Percentiles rank a stretch among this genome's conserved stretches.
Conservation (phyloP, 2,888 invertebrate genomes). For the Leptogaster cylindrica region DNA sequence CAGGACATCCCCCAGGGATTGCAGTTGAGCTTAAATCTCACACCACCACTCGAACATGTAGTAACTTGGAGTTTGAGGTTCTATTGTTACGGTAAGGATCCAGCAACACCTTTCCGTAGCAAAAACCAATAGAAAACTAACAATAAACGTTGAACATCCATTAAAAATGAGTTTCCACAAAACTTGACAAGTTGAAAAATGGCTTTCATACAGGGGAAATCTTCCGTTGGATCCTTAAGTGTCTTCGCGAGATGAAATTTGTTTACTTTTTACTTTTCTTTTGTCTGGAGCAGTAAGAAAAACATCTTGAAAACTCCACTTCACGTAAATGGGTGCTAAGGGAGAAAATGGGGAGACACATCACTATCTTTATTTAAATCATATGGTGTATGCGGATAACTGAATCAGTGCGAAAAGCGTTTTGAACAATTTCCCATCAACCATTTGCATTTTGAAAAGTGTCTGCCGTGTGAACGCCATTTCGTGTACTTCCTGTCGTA, state of each 20-base stretch:
- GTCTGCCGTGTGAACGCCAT: slow-evolving; percentile 2
- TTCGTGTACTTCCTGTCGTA: slow-evolving; percentile 1
- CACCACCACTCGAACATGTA: not conserved
- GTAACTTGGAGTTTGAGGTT: not conserved
- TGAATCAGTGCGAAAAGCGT: slow-evolving; percentile 29
- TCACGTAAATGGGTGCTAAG: not conserved
- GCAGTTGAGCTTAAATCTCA: not conserved
- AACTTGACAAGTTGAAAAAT: slow-evolving; percentile 47
- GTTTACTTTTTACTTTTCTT: slow-evolving; percentile 25
- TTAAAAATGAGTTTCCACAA: slow-evolving; percentile 47
- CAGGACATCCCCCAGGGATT: not conserved
- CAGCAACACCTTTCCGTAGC: not conserved
- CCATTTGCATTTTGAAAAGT: slow-evolving; percentile 27
- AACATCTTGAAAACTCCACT: not conserved
- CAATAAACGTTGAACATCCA: slow-evolving; percentile 47
- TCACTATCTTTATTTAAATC: not conserved
- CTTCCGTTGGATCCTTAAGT: slow-evolving; percentile 36
- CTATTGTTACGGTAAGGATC: not conserved
- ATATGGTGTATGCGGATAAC: not conserved
- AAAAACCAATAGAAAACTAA: slow-evolving; percentile 41
- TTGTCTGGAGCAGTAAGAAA: not conserved
- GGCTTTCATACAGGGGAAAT: slow-evolving; percentile 44
- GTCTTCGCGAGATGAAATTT: slow-evolving; percentile 38
- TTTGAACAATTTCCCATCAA: slow-evolving; percentile 15
- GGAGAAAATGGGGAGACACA: not conserved